phyloP scores from a whole-genome alignment of 64 coral and sea anemone species.

The Stylophora pistillata region DNA sequence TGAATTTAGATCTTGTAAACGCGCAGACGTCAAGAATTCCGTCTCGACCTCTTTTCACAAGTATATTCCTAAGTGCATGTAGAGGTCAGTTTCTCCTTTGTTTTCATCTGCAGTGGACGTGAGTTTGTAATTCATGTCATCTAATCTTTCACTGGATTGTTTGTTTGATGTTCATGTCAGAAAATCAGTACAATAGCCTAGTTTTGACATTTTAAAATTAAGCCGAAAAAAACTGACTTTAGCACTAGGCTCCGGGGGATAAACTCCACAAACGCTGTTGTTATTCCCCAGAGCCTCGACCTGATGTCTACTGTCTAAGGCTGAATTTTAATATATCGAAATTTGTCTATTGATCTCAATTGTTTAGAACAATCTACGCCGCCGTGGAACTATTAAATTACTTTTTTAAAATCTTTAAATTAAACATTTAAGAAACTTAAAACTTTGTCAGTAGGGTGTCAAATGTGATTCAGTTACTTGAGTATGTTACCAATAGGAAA shows the following conservation, averaged over 20 bases:
- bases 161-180: conserved; percentile 33
- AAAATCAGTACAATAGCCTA: conserved; percentile 22
- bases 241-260: background rate
- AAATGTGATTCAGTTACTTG: background rate
- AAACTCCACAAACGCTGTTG: too few relatives aligned
- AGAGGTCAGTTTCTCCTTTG: conserved; percentile 20
- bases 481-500: conserved; percentile 12
- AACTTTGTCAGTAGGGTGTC: background rate
- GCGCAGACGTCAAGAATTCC: conserved; percentile 9
- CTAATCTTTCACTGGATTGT: conserved; percentile 23
- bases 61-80: conserved; percentile 1
- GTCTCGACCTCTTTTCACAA: conserved; percentile 16
- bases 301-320: background rate
- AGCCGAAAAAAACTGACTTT: background rate
- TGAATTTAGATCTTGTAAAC: conserved; percentile 16
- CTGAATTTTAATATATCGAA: background rate
- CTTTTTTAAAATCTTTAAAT: conserved; percentile 4
- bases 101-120: conserved; percentile 3
- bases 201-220: background rate
- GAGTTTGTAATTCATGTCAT: conserved; percentile 12
- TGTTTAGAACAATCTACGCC: conserved; percentile 1
- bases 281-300: background rate
- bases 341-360: background rate
- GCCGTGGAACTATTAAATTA: conserved; percentile 18
- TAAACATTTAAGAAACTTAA: conserved; percentile 5